phyloP scores from a whole-genome alignment of 1,140 invertebrate species.

The Cydia amplana region DNA sequence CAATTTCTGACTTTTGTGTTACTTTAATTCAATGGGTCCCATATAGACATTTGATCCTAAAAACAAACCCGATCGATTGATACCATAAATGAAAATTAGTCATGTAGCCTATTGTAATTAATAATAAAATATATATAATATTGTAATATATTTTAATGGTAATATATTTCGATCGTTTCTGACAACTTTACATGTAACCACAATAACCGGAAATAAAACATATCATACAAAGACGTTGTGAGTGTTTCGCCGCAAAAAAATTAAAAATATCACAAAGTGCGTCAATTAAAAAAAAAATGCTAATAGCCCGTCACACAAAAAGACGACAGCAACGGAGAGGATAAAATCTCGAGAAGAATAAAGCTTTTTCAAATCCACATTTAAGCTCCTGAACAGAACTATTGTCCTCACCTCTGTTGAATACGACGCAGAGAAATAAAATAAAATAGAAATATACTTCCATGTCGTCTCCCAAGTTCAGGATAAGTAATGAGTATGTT shows the following conservation, averaged over 20 bases:
- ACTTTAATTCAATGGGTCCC: too few species aligned
- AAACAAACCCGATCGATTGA: too few species aligned
- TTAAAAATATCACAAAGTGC: background rate
- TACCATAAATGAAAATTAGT: too few species aligned
- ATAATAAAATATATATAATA: too few species aligned
- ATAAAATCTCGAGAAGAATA: conserved; percentile 6
- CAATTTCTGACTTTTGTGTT: too few species aligned
- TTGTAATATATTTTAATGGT: too few species aligned
- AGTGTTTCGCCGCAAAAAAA: background rate
- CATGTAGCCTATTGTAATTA: too few species aligned
- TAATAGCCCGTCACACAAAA: background rate
- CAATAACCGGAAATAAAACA: background rate
- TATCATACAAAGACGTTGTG: background rate
- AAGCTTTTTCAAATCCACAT: conserved; percentile 11
- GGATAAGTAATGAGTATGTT: background rate
- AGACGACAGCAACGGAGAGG: background rate
- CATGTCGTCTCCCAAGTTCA: conserved; percentile 14
- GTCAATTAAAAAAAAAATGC: background rate
- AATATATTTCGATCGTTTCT: too few species aligned
- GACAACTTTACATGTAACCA: background rate
- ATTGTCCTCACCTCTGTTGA: conserved; percentile 26
- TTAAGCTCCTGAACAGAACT: conserved; percentile 16
- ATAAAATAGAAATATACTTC: conserved; percentile 23
- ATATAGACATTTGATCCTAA: too few species aligned
- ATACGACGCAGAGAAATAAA: conserved; percentile 16